Conservation (phyloP, 2,113 vertebrate genomes). For the Corythoichthys intestinalis region DNA sequence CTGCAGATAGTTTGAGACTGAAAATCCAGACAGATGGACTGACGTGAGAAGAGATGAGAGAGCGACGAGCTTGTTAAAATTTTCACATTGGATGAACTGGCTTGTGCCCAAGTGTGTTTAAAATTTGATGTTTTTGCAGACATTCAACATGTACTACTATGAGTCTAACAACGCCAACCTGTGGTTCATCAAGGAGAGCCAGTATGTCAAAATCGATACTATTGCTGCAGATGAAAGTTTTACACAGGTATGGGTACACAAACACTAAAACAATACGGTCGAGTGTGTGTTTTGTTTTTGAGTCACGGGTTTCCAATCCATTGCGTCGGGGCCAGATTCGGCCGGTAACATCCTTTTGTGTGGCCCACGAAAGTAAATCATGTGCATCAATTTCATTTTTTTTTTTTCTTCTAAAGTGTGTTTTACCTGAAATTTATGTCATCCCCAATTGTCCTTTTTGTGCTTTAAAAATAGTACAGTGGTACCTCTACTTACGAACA, state of each 20-base stretch:
- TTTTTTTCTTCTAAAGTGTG: too few species aligned
- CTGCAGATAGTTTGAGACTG: conserved; percentile 21
- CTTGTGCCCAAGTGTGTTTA: neutral
- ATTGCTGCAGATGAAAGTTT: conserved; percentile 83
- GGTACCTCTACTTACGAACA: too few species aligned
- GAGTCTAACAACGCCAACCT: conserved; percentile 78
- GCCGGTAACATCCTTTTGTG: too few species aligned
- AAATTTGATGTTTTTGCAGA: conserved; percentile 47
- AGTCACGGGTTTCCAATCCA: too few species aligned
- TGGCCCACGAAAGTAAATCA: too few species aligned
- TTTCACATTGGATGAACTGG: conserved; percentile 21
- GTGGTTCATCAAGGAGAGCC: conserved; percentile 80
- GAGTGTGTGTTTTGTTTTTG: too few species aligned
- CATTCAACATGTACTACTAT: conserved; percentile 83
- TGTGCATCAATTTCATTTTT: too few species aligned
- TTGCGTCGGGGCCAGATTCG: too few species aligned
- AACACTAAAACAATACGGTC: neutral
- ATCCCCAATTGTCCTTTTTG: too few species aligned
- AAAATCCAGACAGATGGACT: conserved; percentile 33
- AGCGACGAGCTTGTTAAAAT: conserved; percentile 24
- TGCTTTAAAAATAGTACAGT: too few species aligned
- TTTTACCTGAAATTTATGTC: too few species aligned
- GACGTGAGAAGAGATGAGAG: conserved; percentile 21
- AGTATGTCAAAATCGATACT: conserved; percentile 81
- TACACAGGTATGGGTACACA: conserved; percentile 64